These are phyloP conservation scores for Xestia xanthographa DNA, from an alignment of 2,888 invertebrate genomes.

Conservation along the genomic window DNA sequence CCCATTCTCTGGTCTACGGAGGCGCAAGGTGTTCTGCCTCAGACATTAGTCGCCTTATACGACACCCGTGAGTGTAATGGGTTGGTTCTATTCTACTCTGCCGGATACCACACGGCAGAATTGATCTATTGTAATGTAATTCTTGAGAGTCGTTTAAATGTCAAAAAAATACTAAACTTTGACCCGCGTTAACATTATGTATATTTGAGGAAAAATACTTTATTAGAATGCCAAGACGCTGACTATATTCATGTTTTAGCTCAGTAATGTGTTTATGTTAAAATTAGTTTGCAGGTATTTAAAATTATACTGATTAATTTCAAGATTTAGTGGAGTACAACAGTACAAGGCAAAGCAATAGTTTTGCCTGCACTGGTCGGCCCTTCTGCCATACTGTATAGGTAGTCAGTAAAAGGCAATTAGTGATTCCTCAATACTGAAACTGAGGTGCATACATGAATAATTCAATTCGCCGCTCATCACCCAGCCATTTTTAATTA, in stretches of 20 bases:
- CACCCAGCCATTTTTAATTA: slow-evolving; percentile 38
- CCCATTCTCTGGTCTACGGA: no score
- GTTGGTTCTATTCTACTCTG: no score
- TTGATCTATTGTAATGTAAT: no score
- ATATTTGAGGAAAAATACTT: neutral
- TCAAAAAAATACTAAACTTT: neutral
- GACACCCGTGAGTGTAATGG: no score
- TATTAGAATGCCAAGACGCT: neutral
- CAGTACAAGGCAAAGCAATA: neutral
- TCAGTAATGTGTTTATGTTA: no score
- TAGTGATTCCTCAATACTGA: neutral
- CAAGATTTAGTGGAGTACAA: neutral
- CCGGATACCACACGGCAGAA: no score
- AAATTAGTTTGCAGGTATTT: neutral
- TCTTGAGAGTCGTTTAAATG: neutral
- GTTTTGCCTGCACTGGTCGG: neutral
- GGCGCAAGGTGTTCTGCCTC: no score
- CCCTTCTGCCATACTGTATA: neutral
- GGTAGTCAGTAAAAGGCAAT: neutral
- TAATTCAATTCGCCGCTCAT: neutral
- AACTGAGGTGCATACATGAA: neutral
- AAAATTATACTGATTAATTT: neutral
- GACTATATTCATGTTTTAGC: neutral
- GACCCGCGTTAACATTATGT: no score
- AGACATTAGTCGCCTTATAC: no score